Conservation (phyloP, 64 coral and sea anemone species). For the Stichodactyla helianthus region DNA sequence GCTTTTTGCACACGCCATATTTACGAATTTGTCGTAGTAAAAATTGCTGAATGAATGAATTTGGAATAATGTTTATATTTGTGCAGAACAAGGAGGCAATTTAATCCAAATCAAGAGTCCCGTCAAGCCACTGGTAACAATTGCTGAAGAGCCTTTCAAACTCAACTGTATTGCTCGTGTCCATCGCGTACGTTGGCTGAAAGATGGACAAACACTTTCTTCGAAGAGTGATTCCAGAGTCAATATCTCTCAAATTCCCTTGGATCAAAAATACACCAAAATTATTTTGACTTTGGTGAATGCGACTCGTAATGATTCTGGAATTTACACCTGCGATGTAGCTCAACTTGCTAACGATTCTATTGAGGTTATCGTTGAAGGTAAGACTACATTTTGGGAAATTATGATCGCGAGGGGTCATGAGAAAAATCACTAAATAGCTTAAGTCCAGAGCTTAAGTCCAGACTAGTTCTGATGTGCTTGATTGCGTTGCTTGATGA, state of each 20-base stretch:
- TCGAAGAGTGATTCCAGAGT: not conserved
- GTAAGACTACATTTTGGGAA: not conserved
- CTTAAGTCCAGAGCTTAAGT: too few relatives aligned
- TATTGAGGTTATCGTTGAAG: not conserved
- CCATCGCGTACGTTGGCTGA: not conserved
- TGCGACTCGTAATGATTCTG: slow-evolving; percentile 35
- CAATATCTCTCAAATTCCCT: not conserved
- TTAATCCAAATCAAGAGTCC: not conserved
- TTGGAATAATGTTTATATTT: not conserved
- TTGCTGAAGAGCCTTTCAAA: not conserved
- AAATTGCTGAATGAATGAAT: too few relatives aligned
- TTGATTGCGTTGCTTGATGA: too few relatives aligned
- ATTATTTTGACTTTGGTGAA: slow-evolving; percentile 20
- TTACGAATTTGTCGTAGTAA: too few relatives aligned
- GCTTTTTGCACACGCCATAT: too few relatives aligned
- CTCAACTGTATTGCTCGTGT: not conserved
- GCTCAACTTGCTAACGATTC: not conserved
- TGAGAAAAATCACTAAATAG: too few relatives aligned
- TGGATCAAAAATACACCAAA: not conserved
- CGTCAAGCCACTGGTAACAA: not conserved
- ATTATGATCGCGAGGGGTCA: too few relatives aligned
- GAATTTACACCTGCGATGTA: slow-evolving; percentile 20
- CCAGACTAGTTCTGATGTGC: too few relatives aligned
- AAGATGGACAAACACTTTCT: not conserved
- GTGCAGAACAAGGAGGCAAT: not conserved